A percentile compares a stretch with the other conserved stretches of the same genome.
Evolutionary conservation across 64 coral and sea anemone species (phyloP).

Genomic region (Orbicella faveolata): DNA sequence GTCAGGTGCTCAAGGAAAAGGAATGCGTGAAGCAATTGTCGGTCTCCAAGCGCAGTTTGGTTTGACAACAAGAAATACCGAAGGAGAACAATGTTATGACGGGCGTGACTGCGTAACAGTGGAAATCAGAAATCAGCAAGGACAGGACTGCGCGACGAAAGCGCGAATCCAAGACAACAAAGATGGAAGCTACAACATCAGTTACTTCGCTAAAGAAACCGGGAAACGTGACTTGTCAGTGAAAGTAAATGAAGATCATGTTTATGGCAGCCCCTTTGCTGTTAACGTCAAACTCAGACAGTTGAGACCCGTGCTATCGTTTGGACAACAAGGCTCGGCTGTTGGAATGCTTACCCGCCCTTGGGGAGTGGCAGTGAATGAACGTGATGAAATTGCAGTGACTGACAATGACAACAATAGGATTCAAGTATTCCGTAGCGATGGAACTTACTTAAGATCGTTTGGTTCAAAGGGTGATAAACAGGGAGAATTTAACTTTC

Average conservation of each 20-base stretch:
- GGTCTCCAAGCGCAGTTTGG: not conserved
- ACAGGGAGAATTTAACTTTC: constrained; percentile 17
- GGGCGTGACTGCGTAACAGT: not conserved
- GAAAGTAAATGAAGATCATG: constrained; percentile 28
- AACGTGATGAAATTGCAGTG: constrained; percentile 25
- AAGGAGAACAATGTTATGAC: not conserved
- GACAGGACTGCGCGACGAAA: not conserved
- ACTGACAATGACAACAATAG: constrained; percentile 13
- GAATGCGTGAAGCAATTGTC: not conserved
- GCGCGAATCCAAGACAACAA: not conserved
- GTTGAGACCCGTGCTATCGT: constrained; percentile 35
- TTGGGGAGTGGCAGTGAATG: constrained; percentile 32
- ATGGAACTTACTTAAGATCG: constrained; percentile 33
- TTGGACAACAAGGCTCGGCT: constrained; percentile 31
- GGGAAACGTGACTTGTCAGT: constrained; percentile 34
- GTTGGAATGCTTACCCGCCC: constrained; percentile 2
- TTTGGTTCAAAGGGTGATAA: constrained; percentile 31
- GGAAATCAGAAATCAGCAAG: not conserved
- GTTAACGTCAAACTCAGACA: constrained; percentile 33
- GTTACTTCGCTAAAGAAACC: constrained; percentile 17
- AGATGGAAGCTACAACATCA: not conserved
- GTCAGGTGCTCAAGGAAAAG: not conserved
- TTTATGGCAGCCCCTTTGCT: constrained; percentile 39
- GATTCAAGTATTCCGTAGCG: constrained; percentile 28
- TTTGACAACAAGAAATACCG: not conserved